phyloP scores from a whole-genome alignment of 2,113 vertebrate genomes.

The Antechinus stuartii region DNA sequence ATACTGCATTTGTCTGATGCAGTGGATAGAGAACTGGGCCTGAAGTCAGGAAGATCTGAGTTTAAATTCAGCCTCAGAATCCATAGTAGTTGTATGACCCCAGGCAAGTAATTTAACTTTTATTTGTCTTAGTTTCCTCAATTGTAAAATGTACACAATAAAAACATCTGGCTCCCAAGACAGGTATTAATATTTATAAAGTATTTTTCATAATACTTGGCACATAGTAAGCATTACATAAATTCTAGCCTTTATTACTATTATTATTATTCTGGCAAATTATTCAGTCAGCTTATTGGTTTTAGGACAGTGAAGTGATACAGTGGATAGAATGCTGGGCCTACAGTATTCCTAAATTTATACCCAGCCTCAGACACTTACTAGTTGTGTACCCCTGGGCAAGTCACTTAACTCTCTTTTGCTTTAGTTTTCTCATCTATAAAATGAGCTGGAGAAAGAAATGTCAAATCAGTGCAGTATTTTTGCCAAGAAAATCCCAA shows the following conservation, averaged over 20 bases:
- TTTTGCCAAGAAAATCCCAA: neutral
- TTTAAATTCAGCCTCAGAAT: neutral
- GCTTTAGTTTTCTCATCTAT: neutral
- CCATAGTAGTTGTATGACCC: neutral
- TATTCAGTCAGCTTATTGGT: neutral
- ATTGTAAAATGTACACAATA: neutral
- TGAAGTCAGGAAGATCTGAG: neutral
- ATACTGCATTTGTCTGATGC: neutral
- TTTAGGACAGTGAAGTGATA: neutral
- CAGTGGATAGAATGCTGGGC: neutral
- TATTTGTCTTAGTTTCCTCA: neutral
- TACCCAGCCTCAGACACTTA: neutral
- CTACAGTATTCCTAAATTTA: neutral
- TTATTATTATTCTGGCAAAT: neutral
- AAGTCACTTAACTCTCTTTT: neutral
- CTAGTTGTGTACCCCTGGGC: neutral
- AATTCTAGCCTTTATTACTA: neutral
- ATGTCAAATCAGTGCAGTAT: neutral
- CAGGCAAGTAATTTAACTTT: neutral
- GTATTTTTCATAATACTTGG: neutral
- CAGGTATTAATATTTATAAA: neutral
- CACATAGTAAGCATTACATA: neutral
- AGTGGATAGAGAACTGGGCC: neutral
- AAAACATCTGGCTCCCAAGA: neutral
- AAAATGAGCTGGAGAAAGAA: neutral